phyloP scores from a whole-genome alignment of 2,113 vertebrate genomes.

The Athene noctua region DNA sequence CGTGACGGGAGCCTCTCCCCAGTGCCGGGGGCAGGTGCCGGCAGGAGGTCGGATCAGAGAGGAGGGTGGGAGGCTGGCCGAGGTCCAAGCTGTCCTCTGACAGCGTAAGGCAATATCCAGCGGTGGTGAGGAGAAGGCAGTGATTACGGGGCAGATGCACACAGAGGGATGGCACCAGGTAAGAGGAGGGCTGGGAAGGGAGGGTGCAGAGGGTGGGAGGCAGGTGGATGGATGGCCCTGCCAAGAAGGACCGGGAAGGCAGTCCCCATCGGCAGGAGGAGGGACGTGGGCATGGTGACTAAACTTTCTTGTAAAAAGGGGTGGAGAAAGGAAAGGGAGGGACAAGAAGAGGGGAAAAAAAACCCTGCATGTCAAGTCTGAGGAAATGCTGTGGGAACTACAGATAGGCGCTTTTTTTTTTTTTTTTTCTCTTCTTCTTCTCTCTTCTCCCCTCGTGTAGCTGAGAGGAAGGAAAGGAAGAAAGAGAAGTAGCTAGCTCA shows the following conservation, averaged over 20 bases:
- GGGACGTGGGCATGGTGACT: background rate
- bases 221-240: background rate
- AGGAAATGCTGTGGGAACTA: slow-evolving; percentile 60
- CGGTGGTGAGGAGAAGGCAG: background rate
- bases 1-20: background rate
- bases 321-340: slow-evolving; percentile 62
- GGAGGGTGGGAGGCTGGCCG: background rate
- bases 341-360: background rate
- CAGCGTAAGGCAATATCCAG: background rate
- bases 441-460: slow-evolving; percentile 36
- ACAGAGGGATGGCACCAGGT: fast-evolving
- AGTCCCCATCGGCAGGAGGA: background rate
- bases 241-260: background rate
- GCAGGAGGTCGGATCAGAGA: fast-evolving
- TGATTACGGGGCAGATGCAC: fast-evolving
- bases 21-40: fast-evolving
- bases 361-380: slow-evolving; percentile 5
- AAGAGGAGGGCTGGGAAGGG: background rate
- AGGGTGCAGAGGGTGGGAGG: background rate
- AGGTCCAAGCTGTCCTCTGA: background rate
- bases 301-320: slow-evolving; percentile 58
- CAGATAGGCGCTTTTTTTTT: background rate
- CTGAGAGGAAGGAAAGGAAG: slow-evolving; percentile 63
- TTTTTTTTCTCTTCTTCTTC: background rate
- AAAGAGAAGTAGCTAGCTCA: slow-evolving; percentile 44